phyloP scores from a whole-genome alignment of 2,888 invertebrate species.

The Lasioglossum leucozonium region DNA sequence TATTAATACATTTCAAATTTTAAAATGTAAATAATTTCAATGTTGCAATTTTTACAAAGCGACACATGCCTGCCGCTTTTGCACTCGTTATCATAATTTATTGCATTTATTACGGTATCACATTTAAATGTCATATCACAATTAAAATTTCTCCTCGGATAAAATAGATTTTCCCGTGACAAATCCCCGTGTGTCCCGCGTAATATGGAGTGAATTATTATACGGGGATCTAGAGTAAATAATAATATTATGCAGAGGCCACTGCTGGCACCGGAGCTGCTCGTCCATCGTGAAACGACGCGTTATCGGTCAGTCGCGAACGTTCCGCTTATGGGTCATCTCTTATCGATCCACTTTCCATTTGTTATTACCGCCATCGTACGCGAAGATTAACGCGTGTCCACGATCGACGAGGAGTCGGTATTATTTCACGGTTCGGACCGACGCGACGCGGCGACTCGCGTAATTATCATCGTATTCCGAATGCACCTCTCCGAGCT shows the following conservation, averaged over 20 bases:
- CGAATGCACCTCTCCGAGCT: background rate
- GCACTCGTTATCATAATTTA: background rate
- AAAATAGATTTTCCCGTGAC: background rate
- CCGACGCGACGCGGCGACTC: background rate
- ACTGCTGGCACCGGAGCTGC: background rate
- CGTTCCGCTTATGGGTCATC: slow-evolving; percentile 22
- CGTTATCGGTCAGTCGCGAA: slow-evolving; percentile 8
- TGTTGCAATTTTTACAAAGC: background rate
- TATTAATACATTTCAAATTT: too few relatives aligned
- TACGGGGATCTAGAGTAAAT: background rate
- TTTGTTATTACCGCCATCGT: slow-evolving; percentile 21
- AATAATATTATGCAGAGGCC: background rate
- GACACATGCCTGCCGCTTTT: background rate
- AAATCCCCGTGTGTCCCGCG: background rate
- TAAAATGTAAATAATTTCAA: too few relatives aligned
- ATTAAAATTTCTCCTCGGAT: background rate
- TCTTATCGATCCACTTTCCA: slow-evolving; percentile 41
- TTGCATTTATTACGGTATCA: too few relatives aligned
- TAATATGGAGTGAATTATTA: background rate
- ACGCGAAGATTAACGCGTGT: slow-evolving; percentile 27
- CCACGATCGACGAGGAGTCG: background rate
- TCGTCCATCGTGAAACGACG: slow-evolving; percentile 3
- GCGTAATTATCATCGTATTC: background rate
- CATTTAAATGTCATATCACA: background rate
- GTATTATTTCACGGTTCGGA: background rate